These are phyloP conservation scores for Drosophila trichaetosa DNA, from an alignment of 2,888 invertebrate species.

Conservation along the genomic window DNA sequence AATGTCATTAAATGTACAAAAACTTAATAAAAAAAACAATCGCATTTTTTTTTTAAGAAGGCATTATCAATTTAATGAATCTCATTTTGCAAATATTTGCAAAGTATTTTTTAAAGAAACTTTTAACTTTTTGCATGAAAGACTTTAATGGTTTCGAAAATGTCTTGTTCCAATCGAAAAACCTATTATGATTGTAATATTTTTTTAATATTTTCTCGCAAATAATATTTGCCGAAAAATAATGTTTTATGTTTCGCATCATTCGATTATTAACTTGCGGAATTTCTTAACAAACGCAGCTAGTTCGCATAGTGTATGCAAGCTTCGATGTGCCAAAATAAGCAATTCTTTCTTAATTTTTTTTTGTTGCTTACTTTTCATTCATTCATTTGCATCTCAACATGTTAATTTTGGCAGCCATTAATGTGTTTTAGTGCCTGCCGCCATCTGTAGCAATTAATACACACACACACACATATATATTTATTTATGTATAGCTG, in stretches of 20 bases:
- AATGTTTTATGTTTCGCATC: neutral
- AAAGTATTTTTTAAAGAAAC: neutral
- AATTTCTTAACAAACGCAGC: neutral
- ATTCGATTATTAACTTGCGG: neutral
- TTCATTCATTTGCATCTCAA: neutral
- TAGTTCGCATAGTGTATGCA: neutral
- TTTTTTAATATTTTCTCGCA: neutral
- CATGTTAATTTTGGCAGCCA: constrained; percentile 22
- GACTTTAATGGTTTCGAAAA: too few relatives aligned
- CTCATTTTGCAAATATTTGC: neutral
- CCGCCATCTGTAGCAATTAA: constrained; percentile 50
- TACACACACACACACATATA: neutral
- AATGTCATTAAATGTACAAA: neutral
- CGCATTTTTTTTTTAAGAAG: neutral
- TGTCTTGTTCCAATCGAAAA: too few relatives aligned
- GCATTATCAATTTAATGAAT: neutral
- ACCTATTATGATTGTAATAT: too few relatives aligned
- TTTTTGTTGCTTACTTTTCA: neutral
- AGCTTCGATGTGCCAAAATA: neutral
- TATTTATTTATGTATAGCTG: constrained; percentile 5
- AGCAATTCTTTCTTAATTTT: neutral
- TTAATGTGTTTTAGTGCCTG: constrained; percentile 30
- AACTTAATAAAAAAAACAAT: neutral
- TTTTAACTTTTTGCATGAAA: neutral
- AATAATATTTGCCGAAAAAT: neutral